Conservation (phyloP, 1,140 invertebrate genomes). For the Pteromalus puparum region DNA sequence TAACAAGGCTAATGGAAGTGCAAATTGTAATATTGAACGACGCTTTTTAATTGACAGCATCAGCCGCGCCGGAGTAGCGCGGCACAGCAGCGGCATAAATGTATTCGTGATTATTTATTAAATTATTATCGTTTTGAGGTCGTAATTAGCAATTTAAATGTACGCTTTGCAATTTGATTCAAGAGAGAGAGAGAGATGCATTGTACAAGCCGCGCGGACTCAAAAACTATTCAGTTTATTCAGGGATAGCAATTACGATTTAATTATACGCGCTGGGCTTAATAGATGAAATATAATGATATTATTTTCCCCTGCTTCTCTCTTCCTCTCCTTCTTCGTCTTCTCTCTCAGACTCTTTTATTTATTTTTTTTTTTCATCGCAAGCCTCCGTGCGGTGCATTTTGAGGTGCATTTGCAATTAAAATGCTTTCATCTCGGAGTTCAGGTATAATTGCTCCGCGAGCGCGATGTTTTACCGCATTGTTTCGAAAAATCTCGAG, state of each 20-base stretch:
- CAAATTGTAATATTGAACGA: conserved; percentile 42
- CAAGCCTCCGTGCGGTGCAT: not conserved
- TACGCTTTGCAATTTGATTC: conserved; percentile 40
- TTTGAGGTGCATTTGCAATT: conserved; percentile 24
- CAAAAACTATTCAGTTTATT: conserved; percentile 17
- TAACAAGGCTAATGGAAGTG: conserved; percentile 41
- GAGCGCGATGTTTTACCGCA: not conserved
- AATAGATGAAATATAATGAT: conserved; percentile 43
- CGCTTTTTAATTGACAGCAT: conserved; percentile 34
- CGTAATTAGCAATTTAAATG: conserved; percentile 50
- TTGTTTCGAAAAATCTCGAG: too few relatives aligned
- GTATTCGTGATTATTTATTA: conserved; percentile 44
- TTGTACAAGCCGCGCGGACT: conserved; percentile 41
- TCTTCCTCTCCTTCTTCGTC: not conserved
- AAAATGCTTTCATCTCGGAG: conserved; percentile 7
- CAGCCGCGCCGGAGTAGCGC: too few relatives aligned
- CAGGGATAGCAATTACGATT: conserved; percentile 32
- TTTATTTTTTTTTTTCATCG: not conserved
- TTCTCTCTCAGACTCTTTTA: not conserved
- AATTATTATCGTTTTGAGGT: conserved; percentile 46
- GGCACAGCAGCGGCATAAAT: not conserved
- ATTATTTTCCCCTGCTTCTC: not conserved
- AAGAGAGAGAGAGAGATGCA: not conserved
- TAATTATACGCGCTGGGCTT: conserved; percentile 31
- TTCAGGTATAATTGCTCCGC: not conserved